These are phyloP conservation scores for Xylocopa sonorina DNA, from an alignment of 1,140 invertebrate species.

Conservation along the genomic window DNA sequence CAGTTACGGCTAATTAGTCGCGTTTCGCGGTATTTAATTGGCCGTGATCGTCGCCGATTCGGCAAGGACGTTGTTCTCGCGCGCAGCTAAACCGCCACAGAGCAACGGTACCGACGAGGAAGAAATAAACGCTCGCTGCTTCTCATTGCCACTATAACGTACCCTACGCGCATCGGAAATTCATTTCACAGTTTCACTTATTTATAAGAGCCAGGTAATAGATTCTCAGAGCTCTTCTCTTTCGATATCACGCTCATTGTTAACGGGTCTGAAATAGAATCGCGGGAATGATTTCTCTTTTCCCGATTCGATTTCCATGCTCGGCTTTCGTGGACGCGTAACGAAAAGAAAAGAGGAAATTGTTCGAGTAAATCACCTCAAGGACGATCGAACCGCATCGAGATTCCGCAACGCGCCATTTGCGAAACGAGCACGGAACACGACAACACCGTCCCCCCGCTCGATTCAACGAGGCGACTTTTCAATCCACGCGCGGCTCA, in stretches of 20 bases:
- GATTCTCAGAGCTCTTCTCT: slow-evolving; percentile 8
- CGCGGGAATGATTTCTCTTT: slow-evolving; percentile 6
- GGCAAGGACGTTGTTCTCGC: background rate
- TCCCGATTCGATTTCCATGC: background rate
- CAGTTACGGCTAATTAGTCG: slow-evolving; percentile 6
- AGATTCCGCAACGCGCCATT: background rate
- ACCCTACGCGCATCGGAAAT: too few species aligned
- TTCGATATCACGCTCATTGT: slow-evolving; percentile 1
- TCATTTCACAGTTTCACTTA: slow-evolving; percentile 3
- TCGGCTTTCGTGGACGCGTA: background rate
- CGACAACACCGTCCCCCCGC: too few species aligned
- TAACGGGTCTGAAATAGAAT: background rate
- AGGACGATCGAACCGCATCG: slow-evolving; percentile 1
- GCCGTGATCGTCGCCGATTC: background rate
- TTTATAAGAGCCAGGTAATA: background rate
- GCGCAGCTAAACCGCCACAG: background rate
- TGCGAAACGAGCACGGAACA: background rate
- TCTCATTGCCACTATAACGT: background rate
- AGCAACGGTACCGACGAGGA: too few species aligned
- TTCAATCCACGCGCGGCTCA: background rate
- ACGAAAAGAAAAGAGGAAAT: background rate
- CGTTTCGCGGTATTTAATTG: slow-evolving; percentile 15
- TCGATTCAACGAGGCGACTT: background rate
- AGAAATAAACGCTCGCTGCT: background rate
- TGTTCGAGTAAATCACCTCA: background rate